Base-by-base conservation (phyloP, 2,888 invertebrate species). In the Napeogenes inachia region DNA sequence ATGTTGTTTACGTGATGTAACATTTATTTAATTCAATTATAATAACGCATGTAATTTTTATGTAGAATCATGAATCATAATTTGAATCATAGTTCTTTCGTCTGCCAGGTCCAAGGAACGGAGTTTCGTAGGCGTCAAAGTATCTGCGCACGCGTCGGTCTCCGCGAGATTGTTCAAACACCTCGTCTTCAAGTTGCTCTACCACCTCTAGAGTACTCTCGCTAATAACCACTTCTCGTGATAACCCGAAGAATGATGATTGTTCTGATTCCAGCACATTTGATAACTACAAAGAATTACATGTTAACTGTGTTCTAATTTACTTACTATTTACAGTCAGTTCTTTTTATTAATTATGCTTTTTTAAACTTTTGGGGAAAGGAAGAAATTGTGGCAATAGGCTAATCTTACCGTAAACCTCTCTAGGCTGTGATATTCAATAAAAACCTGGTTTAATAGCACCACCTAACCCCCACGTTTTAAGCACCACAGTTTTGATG, bases 141-240 rank as follows among this genome's bases (percentile, higher is more conserved):
- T 88, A 88, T 3, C 87, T 74, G 10, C 81, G 75, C 50, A 87
- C 83, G 13, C 71, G 72, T 0, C 85, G 76, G 45, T 88, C 85
- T 0, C 87, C 87, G 0, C 59, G 61, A 0, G 68, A 67, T 4
- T 70, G 71, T 13, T 68, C 62, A 66, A 74, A 75, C 21, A 85
- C 76, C 2, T 73, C 77, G 0, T 66, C 63, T n/a, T 72, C 68
- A 3, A 88, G 68, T 61, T 81, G 75, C 45, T 81, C 74, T 2
- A 82, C 74, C 38, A 83, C 63, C 32, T 87, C 84, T 57, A 77
- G 2, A 0, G 83, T 85, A 5, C 68, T 70, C 0, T 67, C 58
- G 57, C 82, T 82, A 13, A 87, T 67, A 8, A 54, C 13, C 0
- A 81, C 67, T 62, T 81, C 82, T 45, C 75, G 80, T 0, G 80